Conservation (phyloP, 2,888 invertebrate species). For the Epirrita christyi region DNA sequence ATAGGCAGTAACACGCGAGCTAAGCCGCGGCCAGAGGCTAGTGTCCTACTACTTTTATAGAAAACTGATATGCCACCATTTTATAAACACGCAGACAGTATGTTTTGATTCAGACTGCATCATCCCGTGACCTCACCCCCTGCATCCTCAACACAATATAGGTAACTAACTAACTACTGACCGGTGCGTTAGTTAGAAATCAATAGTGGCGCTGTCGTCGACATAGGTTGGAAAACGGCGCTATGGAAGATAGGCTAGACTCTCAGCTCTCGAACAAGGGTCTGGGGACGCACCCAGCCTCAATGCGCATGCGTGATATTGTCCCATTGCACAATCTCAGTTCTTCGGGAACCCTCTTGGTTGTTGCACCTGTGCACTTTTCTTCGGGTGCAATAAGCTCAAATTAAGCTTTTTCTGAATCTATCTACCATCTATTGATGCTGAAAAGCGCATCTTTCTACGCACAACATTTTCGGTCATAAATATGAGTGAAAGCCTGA, state of each 20-base stretch:
- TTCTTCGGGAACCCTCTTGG: slow-evolving; percentile 18
- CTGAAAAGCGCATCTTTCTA: neutral
- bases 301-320: slow-evolving; percentile 29
- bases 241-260: slow-evolving; percentile 19
- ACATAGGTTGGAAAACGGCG: slow-evolving; percentile 8
- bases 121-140: neutral
- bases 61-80: too few relatives aligned
- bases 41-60: too few relatives aligned
- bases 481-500: neutral
- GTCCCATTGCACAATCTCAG: slow-evolving; percentile 21
- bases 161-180: too few relatives aligned
- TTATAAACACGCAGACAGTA: too few relatives aligned
- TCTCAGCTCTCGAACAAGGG: slow-evolving; percentile 24
- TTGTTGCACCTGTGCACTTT: slow-evolving; percentile 13
- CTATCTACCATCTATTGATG: neutral
- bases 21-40: too few relatives aligned
- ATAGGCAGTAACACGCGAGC: too few relatives aligned
- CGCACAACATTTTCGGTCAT: neutral
- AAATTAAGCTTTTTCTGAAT: slow-evolving; percentile 13
- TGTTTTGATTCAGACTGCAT: slow-evolving; percentile 15
- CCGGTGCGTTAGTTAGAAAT: slow-evolving; percentile 20
- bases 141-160: slow-evolving; percentile 1
- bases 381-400: slow-evolving; percentile 10
- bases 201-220: slow-evolving; percentile 28
- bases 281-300: slow-evolving; percentile 23